Conservation (phyloP, 2,797 vertebrate genomes). For the Acridotheres tristis region DNA sequence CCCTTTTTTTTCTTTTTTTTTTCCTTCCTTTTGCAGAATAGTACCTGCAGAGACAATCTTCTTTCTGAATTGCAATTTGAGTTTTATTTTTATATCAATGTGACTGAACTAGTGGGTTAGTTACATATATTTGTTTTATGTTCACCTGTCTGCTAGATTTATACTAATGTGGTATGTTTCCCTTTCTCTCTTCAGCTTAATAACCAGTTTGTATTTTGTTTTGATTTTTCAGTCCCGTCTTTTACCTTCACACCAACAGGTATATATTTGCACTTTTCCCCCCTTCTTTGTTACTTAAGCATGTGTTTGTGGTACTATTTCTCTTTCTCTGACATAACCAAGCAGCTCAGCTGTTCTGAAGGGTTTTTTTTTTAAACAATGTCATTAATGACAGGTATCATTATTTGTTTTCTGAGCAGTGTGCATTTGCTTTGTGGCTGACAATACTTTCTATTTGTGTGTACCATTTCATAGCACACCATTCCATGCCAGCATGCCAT, state of each 20-base stretch:
- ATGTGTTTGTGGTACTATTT: constrained; percentile 73
- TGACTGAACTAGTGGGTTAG: constrained; percentile 68
- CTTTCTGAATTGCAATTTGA: constrained; percentile 49
- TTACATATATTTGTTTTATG: constrained; percentile 77
- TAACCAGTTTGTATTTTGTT: constrained; percentile 84
- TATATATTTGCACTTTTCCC: constrained; percentile 86
- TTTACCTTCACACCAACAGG: constrained; percentile 99
- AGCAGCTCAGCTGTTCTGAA: constrained; percentile 42
- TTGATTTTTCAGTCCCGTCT: constrained; percentile 94
- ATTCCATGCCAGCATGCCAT: neutral
- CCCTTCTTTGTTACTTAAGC: constrained; percentile 73
- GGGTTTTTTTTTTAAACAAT: neutral
- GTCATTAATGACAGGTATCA: constrained; percentile 13
- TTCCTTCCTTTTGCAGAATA: neutral
- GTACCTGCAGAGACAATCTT: constrained; percentile 35
- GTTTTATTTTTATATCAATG: constrained; percentile 65
- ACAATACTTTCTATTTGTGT: neutral
- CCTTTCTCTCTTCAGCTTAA: constrained; percentile 84
- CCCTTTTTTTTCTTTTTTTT: neutral
- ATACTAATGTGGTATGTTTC: constrained; percentile 84
- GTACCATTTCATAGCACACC: neutral
- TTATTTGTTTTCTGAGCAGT: neutral
- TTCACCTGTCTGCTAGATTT: constrained; percentile 80
- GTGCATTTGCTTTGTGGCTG: neutral
- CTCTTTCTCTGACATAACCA: constrained; percentile 67